Evolutionary conservation across 1,140 invertebrate genomes (phyloP).

Genomic region (Calycopis cecrops): DNA sequence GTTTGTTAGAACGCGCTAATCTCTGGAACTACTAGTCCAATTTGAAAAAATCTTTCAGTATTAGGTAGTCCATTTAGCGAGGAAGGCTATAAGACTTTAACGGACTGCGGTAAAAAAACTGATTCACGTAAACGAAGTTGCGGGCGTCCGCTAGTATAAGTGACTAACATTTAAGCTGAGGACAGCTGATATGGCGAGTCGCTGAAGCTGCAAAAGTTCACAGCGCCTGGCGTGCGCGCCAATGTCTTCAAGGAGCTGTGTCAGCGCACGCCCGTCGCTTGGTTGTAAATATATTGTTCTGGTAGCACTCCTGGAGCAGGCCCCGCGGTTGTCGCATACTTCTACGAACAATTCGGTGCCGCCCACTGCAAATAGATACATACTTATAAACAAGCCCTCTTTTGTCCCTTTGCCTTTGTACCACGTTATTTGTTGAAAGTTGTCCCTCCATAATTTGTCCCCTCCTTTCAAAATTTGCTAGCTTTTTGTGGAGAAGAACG

Average conservation of each 20-base stretch:
- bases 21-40: too few species aligned
- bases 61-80: too few species aligned
- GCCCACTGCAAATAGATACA: constrained; percentile 16
- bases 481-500: too few species aligned
- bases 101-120: too few species aligned
- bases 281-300: constrained; percentile 20
- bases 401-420: neutral
- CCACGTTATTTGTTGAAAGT: too few species aligned
- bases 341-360: constrained; percentile 35
- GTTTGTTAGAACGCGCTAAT: too few species aligned
- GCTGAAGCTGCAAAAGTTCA: constrained; percentile 27
- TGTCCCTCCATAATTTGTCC: too few species aligned
- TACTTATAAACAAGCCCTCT: neutral
- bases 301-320: constrained; percentile 26
- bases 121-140: too few species aligned
- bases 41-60: too few species aligned
- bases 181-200: constrained; percentile 23
- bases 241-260: constrained; percentile 25
- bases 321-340: constrained; percentile 37
- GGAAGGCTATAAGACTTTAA: too few species aligned
- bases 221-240: constrained; percentile 29
- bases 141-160: too few species aligned
- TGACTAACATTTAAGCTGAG: constrained; percentile 32
- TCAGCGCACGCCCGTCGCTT: constrained; percentile 20
- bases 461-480: too few species aligned